Percentiles rank a stretch among this genome's conserved stretches.
phyloP scores from a whole-genome alignment of 2,888 invertebrate species.

The Latrodectus hesperus region DNA sequence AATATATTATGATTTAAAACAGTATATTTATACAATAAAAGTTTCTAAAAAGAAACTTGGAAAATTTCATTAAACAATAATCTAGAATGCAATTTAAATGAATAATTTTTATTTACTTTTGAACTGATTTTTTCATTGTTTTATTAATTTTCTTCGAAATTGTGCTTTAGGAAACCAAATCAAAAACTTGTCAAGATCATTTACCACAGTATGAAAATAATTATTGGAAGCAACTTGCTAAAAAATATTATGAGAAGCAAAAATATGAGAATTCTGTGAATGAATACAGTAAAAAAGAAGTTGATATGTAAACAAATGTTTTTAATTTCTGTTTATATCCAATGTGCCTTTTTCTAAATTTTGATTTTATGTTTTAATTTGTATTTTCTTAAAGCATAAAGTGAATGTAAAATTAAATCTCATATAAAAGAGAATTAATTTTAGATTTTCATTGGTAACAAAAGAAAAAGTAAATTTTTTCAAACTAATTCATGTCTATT shows the following conservation, averaged over 20 bases:
- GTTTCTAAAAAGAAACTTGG: neutral
- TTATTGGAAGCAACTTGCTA: slow-evolving; percentile 71
- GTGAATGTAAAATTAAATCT: too few relatives aligned
- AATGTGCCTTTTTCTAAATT: too few relatives aligned
- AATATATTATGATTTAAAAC: neutral
- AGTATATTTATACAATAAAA: neutral
- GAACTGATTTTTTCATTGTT: neutral
- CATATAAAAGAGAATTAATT: too few relatives aligned
- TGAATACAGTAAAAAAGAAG: slow-evolving; percentile 51
- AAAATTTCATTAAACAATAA: neutral
- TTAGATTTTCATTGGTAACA: too few relatives aligned
- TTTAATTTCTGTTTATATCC: neutral
- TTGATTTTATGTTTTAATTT: too few relatives aligned
- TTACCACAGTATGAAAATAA: slow-evolving; percentile 58
- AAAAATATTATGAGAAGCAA: slow-evolving; percentile 51
- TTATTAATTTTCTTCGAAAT: neutral
- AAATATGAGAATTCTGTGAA: slow-evolving; percentile 52
- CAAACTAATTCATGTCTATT: too few relatives aligned
- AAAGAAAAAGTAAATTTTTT: too few relatives aligned
- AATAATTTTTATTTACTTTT: neutral
- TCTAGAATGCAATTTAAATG: neutral
- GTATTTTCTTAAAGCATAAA: too few relatives aligned
- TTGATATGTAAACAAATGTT: slow-evolving; percentile 57
- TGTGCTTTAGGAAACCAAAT: neutral
- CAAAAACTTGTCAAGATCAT: neutral